phyloP scores from a whole-genome alignment of 64 coral and sea anemone species.

The Catalaphyllia jardinei region DNA sequence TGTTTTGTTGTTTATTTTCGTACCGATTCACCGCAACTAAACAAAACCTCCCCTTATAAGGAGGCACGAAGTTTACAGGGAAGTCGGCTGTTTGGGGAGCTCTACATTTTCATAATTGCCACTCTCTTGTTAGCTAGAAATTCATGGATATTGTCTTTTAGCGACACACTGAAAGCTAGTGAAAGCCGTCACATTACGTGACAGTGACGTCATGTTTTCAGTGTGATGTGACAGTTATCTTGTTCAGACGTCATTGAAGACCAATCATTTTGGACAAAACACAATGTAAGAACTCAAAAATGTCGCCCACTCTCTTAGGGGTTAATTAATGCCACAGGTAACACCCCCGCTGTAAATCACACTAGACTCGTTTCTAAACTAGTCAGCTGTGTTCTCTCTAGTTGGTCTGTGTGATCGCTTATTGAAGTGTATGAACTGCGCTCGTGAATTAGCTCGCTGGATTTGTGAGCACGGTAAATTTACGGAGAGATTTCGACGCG shows the following conservation, averaged over 20 bases:
- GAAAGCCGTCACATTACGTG: not conserved
- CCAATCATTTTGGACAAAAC: not conserved
- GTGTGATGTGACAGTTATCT: constrained; percentile 15
- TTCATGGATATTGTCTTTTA: not conserved
- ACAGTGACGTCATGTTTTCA: constrained; percentile 7
- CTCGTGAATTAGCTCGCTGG: not conserved
- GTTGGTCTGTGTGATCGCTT: not conserved
- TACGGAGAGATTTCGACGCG: not conserved
- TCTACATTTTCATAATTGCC: too few relatives aligned
- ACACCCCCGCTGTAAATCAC: not conserved
- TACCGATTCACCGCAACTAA: not conserved
- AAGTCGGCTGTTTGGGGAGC: not conserved
- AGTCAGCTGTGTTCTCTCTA: not conserved
- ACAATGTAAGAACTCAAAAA: not conserved
- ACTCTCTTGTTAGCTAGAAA: not conserved
- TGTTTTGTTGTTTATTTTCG: constrained; percentile 15
- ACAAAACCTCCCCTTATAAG: not conserved
- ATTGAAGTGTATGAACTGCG: not conserved
- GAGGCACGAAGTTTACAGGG: not conserved
- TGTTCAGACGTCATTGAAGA: not conserved
- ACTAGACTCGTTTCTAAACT: not conserved
- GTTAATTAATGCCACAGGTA: not conserved
- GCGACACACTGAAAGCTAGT: too few relatives aligned
- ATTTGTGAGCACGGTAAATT: not conserved
- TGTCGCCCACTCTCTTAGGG: not conserved